A percentile compares a stretch with the other conserved stretches of the same genome.
Evolutionary conservation across 2,888 invertebrate species (phyloP).

Genomic region (Hydriomena furcata): DNA sequence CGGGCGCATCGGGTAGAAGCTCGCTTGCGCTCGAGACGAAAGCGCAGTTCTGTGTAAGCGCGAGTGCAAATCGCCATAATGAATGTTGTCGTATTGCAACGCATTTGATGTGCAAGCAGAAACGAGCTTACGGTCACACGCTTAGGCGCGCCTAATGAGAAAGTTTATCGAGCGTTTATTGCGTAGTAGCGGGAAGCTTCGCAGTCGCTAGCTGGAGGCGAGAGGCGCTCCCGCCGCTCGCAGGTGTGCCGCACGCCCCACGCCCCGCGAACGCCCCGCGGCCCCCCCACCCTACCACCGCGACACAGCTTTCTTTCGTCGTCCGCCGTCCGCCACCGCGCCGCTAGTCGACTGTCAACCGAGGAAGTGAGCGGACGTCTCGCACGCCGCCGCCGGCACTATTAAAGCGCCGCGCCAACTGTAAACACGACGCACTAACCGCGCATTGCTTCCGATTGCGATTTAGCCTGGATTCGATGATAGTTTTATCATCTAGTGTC

Average conservation of each 20-base stretch:
- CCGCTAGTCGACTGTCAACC: constrained; percentile 77
- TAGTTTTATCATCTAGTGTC: constrained; percentile 60
- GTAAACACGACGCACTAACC: constrained; percentile 79
- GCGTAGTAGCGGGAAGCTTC: constrained; percentile 81
- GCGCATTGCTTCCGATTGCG: constrained; percentile 72
- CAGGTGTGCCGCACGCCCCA: constrained; percentile 69
- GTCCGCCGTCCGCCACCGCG: constrained; percentile 37
- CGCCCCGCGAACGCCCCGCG: constrained; percentile 47
- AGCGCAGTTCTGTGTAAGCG: constrained; percentile 44
- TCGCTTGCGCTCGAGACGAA: constrained; percentile 47
- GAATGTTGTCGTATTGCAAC: constrained; percentile 67
- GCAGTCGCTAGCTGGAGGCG: constrained; percentile 60
- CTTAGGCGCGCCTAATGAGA: constrained; percentile 83
- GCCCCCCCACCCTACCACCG: constrained; percentile 49
- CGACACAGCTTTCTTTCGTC: constrained; percentile 59
- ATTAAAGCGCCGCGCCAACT: constrained; percentile 72
- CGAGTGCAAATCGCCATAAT: constrained; percentile 62
- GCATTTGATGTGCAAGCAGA: constrained; percentile 71
- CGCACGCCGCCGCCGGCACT: constrained; percentile 36
- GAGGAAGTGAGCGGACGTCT: constrained; percentile 57
- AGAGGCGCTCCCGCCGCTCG: constrained; percentile 67
- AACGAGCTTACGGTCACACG: constrained; percentile 81
- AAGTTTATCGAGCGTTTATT: constrained; percentile 84
- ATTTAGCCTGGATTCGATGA: constrained; percentile 68
- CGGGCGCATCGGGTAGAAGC: constrained; percentile 44